These are phyloP conservation scores for Sarcoramphus papa DNA, from an alignment of 2,797 vertebrate genomes.

Conservation along the genomic window DNA sequence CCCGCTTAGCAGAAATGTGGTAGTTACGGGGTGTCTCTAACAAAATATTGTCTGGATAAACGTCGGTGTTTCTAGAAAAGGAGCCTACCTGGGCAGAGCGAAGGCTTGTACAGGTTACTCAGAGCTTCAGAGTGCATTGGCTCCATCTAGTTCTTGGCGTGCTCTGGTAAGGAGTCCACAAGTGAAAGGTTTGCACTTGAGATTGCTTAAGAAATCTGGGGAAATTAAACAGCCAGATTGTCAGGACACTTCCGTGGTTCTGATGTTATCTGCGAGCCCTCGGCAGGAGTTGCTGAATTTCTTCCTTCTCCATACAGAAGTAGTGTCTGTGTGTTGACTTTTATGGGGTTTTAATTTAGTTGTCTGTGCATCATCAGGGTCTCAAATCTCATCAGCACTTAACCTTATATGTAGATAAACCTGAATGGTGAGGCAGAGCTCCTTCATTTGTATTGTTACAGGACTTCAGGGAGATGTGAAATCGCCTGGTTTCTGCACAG, in stretches of 20 bases:
- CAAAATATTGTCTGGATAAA: background rate
- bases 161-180: background rate
- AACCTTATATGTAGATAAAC: background rate
- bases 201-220: background rate
- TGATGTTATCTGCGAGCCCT: background rate
- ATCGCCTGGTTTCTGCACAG: background rate
- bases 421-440: background rate
- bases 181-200: background rate
- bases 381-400: background rate
- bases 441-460: background rate
- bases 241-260: background rate
- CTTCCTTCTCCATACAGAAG: background rate
- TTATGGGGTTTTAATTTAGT: background rate
- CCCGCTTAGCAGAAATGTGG: background rate
- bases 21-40: background rate
- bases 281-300: background rate
- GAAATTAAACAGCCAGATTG: background rate
- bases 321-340: background rate
- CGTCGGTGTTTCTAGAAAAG: background rate
- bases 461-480: background rate
- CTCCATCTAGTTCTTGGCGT: background rate
- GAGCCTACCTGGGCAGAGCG: background rate
- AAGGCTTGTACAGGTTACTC: background rate
- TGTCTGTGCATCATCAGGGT: background rate
- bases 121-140: fast-evolving